A percentile compares a stretch with the other conserved stretches of the same genome.
These are phyloP conservation scores for Ypsolopha scabrella DNA, from an alignment of 2,888 invertebrate species.

Conservation along the genomic window DNA sequence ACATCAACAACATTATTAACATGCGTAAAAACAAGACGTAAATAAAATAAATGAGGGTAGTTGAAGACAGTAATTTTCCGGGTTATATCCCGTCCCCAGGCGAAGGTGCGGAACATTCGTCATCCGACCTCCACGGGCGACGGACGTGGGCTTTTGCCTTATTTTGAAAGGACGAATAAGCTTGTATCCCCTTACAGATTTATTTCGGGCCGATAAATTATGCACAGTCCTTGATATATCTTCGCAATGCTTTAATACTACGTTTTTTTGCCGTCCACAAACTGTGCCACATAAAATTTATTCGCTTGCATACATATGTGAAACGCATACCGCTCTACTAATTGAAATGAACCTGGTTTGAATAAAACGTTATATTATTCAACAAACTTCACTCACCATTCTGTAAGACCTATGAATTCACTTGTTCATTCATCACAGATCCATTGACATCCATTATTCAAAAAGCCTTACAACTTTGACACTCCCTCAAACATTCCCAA, in stretches of 20 bases:
- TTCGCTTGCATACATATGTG: too few relatives aligned
- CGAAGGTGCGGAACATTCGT: constrained; percentile 48
- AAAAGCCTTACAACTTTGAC: not conserved
- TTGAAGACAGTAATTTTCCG: constrained; percentile 61
- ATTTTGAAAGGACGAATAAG: constrained; percentile 51
- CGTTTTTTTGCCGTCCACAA: not conserved
- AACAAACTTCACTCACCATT: too few relatives aligned
- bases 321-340: too few relatives aligned
- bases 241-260: not conserved
- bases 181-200: constrained; percentile 51
- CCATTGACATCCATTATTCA: not conserved
- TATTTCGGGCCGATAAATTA: constrained; percentile 45
- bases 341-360: too few relatives aligned
- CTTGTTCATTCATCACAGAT: too few relatives aligned
- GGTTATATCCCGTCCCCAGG: constrained; percentile 56
- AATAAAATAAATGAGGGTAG: constrained; percentile 40
- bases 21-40: not conserved
- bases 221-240: constrained; percentile 11
- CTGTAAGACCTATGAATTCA: too few relatives aligned
- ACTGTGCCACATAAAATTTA: not conserved
- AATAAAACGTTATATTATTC: too few relatives aligned
- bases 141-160: constrained; percentile 33
- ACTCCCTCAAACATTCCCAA: not conserved
- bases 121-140: constrained; percentile 40
- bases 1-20: too few relatives aligned